These are phyloP conservation scores for Dione juno DNA, from an alignment of 2,888 invertebrate genomes.

Conservation along the genomic window DNA sequence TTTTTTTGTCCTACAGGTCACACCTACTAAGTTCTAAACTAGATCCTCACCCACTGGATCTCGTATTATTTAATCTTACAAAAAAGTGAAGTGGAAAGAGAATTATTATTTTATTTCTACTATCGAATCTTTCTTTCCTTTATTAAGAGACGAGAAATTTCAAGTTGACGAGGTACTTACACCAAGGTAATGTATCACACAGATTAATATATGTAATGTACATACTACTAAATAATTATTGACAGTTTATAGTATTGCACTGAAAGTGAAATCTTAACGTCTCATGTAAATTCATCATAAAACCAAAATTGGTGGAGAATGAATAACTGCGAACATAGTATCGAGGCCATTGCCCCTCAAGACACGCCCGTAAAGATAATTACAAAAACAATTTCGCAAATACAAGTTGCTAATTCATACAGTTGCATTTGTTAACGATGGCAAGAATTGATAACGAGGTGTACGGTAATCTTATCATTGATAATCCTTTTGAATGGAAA, in stretches of 20 bases:
- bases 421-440: conserved; percentile 21
- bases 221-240: background rate
- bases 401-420: conserved; percentile 28
- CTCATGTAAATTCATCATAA: conserved; percentile 41
- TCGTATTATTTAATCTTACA: no score
- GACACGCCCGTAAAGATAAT: conserved; percentile 33
- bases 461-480: conserved; percentile 50
- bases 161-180: no score
- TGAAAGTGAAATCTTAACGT: conserved; percentile 38
- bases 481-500: conserved; percentile 64
- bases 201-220: background rate
- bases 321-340: conserved; percentile 29
- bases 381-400: conserved; percentile 38
- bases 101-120: no score
- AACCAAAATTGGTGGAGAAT: conserved; percentile 32
- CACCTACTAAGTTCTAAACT: conserved; percentile 50
- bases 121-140: no score
- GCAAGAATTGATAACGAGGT: conserved; percentile 27
- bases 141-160: background rate
- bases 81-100: no score
- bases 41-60: conserved; percentile 55
- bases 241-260: background rate
- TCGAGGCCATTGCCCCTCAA: conserved; percentile 35
- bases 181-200: no score
- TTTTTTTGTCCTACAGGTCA: conserved; percentile 17